phyloP scores from a whole-genome alignment of 2,113 vertebrate species.

The Phoxinus phoxinus region DNA sequence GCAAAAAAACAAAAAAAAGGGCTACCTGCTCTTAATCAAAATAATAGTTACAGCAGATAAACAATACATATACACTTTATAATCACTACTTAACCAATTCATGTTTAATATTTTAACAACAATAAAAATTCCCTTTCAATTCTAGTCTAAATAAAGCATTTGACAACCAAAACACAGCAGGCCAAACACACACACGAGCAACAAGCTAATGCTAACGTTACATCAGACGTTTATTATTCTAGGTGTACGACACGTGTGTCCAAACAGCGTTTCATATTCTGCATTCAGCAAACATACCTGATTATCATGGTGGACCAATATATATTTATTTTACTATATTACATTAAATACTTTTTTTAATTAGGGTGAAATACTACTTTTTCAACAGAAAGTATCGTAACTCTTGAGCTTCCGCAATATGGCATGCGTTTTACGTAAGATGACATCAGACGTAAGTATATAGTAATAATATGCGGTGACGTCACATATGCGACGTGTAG shows the following conservation, averaged over 20 bases:
- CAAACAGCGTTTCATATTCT: too few species aligned
- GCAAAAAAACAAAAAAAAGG: too few species aligned
- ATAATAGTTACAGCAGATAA: neutral
- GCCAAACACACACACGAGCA: neutral
- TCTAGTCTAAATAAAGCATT: too few species aligned
- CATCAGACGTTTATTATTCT: neutral
- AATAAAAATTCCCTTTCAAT: neutral
- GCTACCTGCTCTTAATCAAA: neutral
- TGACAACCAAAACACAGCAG: too few species aligned
- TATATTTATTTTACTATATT: neutral
- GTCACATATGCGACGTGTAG: too few species aligned
- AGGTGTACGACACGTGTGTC: too few species aligned
- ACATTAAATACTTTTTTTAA: neutral
- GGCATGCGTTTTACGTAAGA: neutral
- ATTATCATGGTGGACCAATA: fast-evolving
- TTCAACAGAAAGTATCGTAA: neutral
- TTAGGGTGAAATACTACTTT: neutral
- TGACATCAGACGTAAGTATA: neutral
- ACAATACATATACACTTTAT: neutral
- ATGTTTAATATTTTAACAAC: neutral
- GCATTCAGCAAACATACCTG: neutral
- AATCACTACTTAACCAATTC: neutral
- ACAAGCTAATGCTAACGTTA: neutral
- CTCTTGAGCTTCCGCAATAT: neutral
- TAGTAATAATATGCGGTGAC: too few species aligned